Conservation (phyloP, 2,888 invertebrate genomes). For the Arctia plantaginis region DNA sequence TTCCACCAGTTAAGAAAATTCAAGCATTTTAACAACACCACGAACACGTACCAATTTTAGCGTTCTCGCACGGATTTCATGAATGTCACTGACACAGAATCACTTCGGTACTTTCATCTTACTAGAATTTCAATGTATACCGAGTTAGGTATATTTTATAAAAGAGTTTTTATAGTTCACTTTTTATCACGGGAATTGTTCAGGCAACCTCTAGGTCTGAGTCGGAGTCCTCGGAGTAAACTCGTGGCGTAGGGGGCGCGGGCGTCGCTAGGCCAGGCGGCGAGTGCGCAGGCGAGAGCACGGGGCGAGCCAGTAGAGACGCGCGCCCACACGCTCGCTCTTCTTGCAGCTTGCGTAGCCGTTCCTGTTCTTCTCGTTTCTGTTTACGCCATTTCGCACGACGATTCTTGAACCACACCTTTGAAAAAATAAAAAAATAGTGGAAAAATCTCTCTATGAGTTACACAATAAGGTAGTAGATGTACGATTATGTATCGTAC, state of each 20-base stretch:
- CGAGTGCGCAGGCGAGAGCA: constrained; percentile 58
- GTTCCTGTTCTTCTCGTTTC: constrained; percentile 95
- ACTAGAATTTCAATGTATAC: constrained; percentile 18
- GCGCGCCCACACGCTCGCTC: constrained; percentile 87
- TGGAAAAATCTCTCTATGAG: too few relatives aligned
- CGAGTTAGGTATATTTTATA: constrained; percentile 5
- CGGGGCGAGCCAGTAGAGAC: constrained; percentile 66
- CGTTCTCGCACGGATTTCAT: constrained; percentile 26
- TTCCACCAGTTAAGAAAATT: constrained; percentile 32
- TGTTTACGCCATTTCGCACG: constrained; percentile 98
- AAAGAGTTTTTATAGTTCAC: constrained; percentile 14
- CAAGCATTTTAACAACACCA: constrained; percentile 22
- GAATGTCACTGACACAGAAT: constrained; percentile 30
- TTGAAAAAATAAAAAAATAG: constrained; percentile 67
- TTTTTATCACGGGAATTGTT: constrained; percentile 19
- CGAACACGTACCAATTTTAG: constrained; percentile 24
- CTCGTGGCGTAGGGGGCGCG: constrained; percentile 70
- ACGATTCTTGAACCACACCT: constrained; percentile 99
- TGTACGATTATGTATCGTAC: too few relatives aligned
- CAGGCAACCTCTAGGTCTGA: constrained; percentile 94
- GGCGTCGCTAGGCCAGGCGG: constrained; percentile 61
- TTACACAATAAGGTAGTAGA: too few relatives aligned
- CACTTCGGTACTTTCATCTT: constrained; percentile 18
- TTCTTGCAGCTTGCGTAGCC: constrained; percentile 93
- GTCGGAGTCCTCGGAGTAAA: constrained; percentile 90